Percentiles rank a stretch among this genome's conserved stretches.
Conservation (phyloP, 2,888 invertebrate genomes). For the Diaprepes abbreviatus region DNA sequence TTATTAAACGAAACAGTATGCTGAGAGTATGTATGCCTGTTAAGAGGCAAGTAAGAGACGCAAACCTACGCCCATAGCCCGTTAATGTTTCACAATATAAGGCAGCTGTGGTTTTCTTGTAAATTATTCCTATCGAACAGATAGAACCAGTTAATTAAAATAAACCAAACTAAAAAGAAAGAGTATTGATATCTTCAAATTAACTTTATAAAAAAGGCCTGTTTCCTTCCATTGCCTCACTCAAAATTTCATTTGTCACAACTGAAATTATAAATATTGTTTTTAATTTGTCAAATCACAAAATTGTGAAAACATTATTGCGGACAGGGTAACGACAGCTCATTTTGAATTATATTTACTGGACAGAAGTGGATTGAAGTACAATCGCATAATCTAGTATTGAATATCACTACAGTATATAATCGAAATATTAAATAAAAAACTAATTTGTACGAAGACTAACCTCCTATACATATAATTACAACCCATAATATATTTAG, state of each 20-base stretch:
- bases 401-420: slow-evolving; percentile 38
- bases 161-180: too few species aligned
- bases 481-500: slow-evolving; percentile 45
- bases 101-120: slow-evolving; percentile 67
- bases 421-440: slow-evolving; percentile 53
- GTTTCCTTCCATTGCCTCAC: too few species aligned
- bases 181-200: too few species aligned
- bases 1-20: slow-evolving; percentile 49
- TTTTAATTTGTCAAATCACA: too few species aligned
- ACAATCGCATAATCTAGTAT: slow-evolving; percentile 57
- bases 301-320: slow-evolving; percentile 67
- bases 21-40: slow-evolving; percentile 51
- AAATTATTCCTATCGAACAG: too few species aligned
- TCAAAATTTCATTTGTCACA: too few species aligned
- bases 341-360: slow-evolving; percentile 49
- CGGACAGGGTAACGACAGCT: slow-evolving; percentile 50
- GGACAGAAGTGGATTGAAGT: slow-evolving; percentile 32
- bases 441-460: slow-evolving; percentile 53
- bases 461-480: slow-evolving; percentile 43
- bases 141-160: too few species aligned
- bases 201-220: too few species aligned
- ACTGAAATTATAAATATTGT: too few species aligned
- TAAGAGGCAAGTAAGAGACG: slow-evolving; percentile 55
- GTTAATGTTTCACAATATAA: slow-evolving; percentile 63
- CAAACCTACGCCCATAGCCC: slow-evolving; percentile 51